Evolutionary conservation across 1,140 invertebrate species (phyloP).

Genomic region (Chionoecetes opilio): DNA sequence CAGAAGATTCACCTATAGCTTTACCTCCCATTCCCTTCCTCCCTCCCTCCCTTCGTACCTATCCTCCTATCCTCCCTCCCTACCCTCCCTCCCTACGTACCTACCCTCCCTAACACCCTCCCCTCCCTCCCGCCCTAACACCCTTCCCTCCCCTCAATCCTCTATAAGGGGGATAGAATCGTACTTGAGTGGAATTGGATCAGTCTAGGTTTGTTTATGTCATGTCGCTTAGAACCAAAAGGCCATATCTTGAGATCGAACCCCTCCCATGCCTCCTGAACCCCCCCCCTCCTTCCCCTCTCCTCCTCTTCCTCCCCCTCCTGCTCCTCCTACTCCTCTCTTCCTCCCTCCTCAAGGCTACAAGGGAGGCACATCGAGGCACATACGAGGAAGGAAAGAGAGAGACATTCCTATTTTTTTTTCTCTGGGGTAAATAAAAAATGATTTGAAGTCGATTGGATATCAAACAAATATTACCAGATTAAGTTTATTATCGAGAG

Average conservation of each 20-base stretch:
- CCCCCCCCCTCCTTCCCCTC: background rate
- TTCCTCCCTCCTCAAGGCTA: background rate
- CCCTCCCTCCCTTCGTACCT: background rate
- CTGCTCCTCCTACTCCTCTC: background rate
- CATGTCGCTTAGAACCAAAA: background rate
- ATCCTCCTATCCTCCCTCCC: background rate
- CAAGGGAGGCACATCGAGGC: no score
- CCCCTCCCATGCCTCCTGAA: background rate
- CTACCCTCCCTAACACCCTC: background rate
- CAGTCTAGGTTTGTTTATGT: constrained; percentile 8
- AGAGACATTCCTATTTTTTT: no score
- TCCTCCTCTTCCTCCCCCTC: background rate
- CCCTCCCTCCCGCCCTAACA: background rate
- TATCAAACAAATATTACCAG: no score
- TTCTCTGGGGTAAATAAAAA: no score
- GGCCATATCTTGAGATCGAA: background rate
- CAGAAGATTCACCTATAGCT: constrained; percentile 48
- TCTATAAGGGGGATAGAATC: background rate
- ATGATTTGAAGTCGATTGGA: no score
- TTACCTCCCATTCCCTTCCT: background rate
- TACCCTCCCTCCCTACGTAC: background rate
- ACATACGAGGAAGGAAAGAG: no score
- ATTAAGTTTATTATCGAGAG: background rate
- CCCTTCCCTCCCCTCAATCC: background rate
- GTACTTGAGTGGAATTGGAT: background rate